Conservation (phyloP, 1,140 invertebrate species). For the Psilanteris sp. region DNA sequence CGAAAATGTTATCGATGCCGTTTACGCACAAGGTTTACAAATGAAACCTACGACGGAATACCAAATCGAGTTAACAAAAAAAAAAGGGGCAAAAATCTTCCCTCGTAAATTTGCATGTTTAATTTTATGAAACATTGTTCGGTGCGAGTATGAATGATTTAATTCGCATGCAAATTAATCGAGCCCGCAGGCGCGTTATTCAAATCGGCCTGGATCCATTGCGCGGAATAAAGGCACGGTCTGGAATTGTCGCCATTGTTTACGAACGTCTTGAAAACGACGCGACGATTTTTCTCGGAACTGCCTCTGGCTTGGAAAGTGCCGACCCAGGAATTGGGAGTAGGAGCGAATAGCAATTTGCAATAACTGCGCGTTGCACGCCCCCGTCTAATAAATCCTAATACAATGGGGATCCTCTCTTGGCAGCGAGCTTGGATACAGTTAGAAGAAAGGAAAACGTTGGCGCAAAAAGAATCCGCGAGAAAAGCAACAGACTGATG, state of each 20-base stretch:
- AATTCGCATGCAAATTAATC: conserved; percentile 52
- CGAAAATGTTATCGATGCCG: not conserved
- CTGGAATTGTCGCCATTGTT: conserved; percentile 42
- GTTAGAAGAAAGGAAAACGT: not conserved
- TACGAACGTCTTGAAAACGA: conserved; percentile 27
- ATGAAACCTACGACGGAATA: too few species aligned
- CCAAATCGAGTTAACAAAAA: too few species aligned
- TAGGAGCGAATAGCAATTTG: conserved; percentile 47
- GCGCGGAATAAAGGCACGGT: conserved; percentile 24
- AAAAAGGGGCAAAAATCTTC: conserved; percentile 9
- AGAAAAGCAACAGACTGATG: not conserved
- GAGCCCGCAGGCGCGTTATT: conserved; percentile 29
- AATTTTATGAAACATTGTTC: conserved; percentile 42
- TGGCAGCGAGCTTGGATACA: not conserved
- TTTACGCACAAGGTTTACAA: too few species aligned
- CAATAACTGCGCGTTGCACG: conserved; percentile 27
- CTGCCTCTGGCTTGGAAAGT: conserved; percentile 47
- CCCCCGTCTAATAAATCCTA: conserved; percentile 48
- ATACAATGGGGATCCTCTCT: conserved; percentile 28
- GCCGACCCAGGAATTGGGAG: conserved; percentile 26
- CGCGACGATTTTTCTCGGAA: conserved; percentile 52
- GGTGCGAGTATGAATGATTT: conserved; percentile 44
- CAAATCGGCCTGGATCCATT: conserved; percentile 34
- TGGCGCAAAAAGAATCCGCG: not conserved
- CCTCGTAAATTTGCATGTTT: conserved; percentile 24